These are phyloP conservation scores for Hemistola chrysoprasaria DNA, from an alignment of 2,888 invertebrate genomes.

Conservation along the genomic window DNA sequence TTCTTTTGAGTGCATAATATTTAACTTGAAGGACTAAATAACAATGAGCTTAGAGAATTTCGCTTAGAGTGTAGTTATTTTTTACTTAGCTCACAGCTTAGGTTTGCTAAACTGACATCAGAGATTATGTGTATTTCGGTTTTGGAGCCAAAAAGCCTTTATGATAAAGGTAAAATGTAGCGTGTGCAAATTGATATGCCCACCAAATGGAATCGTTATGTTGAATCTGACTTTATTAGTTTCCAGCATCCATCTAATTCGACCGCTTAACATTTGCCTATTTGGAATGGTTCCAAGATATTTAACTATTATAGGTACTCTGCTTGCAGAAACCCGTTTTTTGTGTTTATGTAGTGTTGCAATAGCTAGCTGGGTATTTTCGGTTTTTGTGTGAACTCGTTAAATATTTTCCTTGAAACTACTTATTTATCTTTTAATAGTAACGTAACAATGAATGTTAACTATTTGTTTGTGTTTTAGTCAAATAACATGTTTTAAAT, in stretches of 20 bases:
- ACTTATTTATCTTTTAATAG: conserved; percentile 34
- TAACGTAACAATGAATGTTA: conserved; percentile 19
- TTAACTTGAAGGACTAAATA: too few relatives aligned
- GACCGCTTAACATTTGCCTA: conserved; percentile 29
- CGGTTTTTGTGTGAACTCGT: conserved; percentile 35
- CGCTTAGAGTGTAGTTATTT: too few relatives aligned
- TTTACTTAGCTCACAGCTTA: too few relatives aligned
- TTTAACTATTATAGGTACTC: conserved; percentile 26
- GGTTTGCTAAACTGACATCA: too few relatives aligned
- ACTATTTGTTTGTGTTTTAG: conserved; percentile 20
- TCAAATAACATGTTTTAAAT: conserved; percentile 21
- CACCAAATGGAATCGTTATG: too few relatives aligned
- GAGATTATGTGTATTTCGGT: too few relatives aligned
- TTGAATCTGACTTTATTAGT: conserved; percentile 11
- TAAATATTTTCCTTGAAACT: conserved; percentile 27
- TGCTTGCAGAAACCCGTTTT: conserved; percentile 35
- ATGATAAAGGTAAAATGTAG: too few relatives aligned
- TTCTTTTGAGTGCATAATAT: too few relatives aligned
- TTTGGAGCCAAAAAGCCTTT: too few relatives aligned
- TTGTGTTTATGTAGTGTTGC: conserved; percentile 35
- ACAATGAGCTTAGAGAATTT: too few relatives aligned
- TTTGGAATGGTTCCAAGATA: conserved; percentile 38
- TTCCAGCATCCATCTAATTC: conserved; percentile 10
- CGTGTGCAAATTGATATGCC: too few relatives aligned
- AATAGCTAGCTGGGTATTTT: conserved; percentile 37